Evolutionary conservation across 1,140 invertebrate species (phyloP), one percentile per base, ranked within the genome.

Genomic region (Cydia amplana): DNA sequence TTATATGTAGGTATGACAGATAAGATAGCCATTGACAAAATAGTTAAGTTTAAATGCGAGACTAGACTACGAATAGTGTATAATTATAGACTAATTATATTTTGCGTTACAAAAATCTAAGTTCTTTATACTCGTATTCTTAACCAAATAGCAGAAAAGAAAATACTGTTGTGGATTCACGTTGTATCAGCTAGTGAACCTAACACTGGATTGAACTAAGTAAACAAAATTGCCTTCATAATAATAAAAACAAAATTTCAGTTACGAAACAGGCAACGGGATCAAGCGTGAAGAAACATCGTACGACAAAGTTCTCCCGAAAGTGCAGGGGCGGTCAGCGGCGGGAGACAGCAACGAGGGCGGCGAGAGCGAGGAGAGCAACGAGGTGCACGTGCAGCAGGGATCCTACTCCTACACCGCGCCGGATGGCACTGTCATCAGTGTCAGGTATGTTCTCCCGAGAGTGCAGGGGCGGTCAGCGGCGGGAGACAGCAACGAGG

Each of bases 331-430:
- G 12, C 80, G 84, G 9, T 92, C 64, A 77, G 83, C 79, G n/a
- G 83, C 78, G n/a, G 85, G 90, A 23, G 55, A 60, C 43, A 93
- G 87, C 76, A 84, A 90, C 46, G 93, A 93, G 76, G 91, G 86
- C n/a, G 82, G 86, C 36, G 91, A 92, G 67, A 90, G 91, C 55
- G 89, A 93, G 43, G 93, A 94, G 7, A 94, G 93, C 60, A 91
- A 93, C 64, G 91, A 94, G 55, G 93, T 95, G 25, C 93, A 95
- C 73, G 94, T 95, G 1, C 94, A 95, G 78, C 85, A 90, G 28
- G 95, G 95, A 2, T 94, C 94, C 1, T 96, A 94, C 85, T 94
- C 94, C 14, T 96, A 95, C 83, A 94, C 94, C 10, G 95, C 94
- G 75, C 94, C 95, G 7, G 94, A 95, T 77, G 95, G 95, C 12